phyloP scores from a whole-genome alignment of 2,113 vertebrate species.

The Cavia porcellus region DNA sequence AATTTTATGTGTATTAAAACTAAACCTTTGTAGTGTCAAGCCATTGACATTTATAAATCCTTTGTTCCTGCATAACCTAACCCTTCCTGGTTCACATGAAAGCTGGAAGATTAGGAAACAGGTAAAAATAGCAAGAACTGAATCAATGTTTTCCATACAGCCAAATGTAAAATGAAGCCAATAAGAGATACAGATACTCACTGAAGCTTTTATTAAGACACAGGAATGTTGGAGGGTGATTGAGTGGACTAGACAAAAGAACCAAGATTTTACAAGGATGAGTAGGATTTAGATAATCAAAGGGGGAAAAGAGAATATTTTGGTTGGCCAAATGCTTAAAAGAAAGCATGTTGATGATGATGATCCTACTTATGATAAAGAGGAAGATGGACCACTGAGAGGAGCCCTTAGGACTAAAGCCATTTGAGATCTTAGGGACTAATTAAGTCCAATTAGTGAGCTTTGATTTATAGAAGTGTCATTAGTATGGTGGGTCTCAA shows the following conservation, averaged over 20 bases:
- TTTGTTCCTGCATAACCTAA: neutral
- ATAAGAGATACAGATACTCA: neutral
- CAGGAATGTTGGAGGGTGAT: neutral
- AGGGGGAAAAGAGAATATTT: neutral
- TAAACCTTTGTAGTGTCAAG: neutral
- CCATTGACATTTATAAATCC: neutral
- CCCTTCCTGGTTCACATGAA: neutral
- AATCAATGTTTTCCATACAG: slow-evolving; percentile 14
- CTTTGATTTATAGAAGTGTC: neutral
- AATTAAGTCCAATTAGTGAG: neutral
- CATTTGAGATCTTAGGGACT: neutral
- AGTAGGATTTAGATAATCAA: slow-evolving; percentile 3
- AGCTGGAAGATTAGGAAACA: neutral
- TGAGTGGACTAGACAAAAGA: neutral
- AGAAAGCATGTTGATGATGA: neutral
- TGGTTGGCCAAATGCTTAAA: slow-evolving; percentile 6
- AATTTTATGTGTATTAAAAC: neutral
- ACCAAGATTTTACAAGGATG: neutral
- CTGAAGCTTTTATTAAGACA: neutral
- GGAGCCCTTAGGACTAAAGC: neutral
- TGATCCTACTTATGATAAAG: neutral
- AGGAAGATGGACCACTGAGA: neutral
- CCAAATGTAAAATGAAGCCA: neutral
- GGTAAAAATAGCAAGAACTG: neutral
- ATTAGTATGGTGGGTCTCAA: neutral